These are phyloP conservation scores for Heliothis virescens DNA, from an alignment of 1,140 invertebrate genomes.

Conservation along the genomic window DNA sequence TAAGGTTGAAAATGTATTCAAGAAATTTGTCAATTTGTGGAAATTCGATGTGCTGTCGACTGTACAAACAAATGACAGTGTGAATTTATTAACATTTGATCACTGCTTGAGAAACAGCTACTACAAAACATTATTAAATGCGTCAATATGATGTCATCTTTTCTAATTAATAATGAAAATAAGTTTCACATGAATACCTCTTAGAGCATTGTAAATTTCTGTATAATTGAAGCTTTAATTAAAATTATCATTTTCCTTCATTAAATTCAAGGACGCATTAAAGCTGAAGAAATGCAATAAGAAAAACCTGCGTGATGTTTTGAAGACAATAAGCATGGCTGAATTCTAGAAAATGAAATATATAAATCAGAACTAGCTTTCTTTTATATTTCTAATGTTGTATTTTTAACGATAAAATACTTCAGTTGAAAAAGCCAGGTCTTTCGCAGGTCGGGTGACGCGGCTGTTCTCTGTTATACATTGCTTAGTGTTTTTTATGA, in stretches of 20 bases:
- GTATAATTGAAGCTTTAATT: conserved; percentile 19
- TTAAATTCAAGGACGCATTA: background rate
- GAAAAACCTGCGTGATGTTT: background rate
- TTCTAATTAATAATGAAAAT: conserved; percentile 10
- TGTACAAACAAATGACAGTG: conserved; percentile 15
- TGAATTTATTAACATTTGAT: conserved; percentile 16
- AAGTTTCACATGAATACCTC: background rate
- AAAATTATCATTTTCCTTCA: conserved; percentile 25
- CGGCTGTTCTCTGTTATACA: too few species aligned
- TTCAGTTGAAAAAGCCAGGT: background rate
- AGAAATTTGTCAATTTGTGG: too few species aligned
- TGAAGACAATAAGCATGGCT: too few species aligned
- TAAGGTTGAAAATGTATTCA: too few species aligned
- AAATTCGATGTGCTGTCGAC: too few species aligned
- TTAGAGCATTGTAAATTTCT: background rate
- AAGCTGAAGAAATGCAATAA: conserved; percentile 16
- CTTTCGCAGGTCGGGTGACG: background rate
- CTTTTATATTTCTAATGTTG: too few species aligned
- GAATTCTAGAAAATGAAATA: too few species aligned
- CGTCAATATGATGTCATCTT: conserved; percentile 16
- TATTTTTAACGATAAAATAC: too few species aligned
- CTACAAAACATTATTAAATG: conserved; percentile 4
- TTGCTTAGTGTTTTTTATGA: background rate
- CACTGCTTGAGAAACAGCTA: background rate
- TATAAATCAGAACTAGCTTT: too few species aligned